Conservation (phyloP, 1,140 invertebrate species). For the Idris sp. region DNA sequence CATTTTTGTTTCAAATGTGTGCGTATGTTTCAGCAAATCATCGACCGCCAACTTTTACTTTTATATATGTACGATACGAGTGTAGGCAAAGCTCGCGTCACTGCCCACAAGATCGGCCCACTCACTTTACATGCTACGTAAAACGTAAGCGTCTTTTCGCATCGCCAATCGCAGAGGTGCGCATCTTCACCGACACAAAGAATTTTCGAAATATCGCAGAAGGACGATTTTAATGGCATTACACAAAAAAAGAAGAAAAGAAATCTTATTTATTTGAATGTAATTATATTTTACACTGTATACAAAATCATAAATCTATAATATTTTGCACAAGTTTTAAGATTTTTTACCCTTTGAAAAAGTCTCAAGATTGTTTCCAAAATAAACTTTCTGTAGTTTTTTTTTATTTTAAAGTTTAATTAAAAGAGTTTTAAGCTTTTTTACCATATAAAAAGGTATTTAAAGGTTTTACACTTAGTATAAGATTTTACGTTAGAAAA, state of each 20-base stretch:
- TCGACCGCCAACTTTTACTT: slow-evolving; percentile 69
- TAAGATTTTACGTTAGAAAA: too few relatives aligned
- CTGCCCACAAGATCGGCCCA: slow-evolving; percentile 66
- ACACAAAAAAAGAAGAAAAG: slow-evolving; percentile 14
- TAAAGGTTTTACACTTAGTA: too few relatives aligned
- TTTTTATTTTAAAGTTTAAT: too few relatives aligned
- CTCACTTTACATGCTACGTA: slow-evolving; percentile 51
- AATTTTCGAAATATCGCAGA: slow-evolving; percentile 44
- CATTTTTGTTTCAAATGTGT: slow-evolving; percentile 26
- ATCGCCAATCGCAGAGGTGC: slow-evolving; percentile 37
- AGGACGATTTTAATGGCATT: slow-evolving; percentile 25
- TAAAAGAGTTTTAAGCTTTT: too few relatives aligned
- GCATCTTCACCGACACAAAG: slow-evolving; percentile 46
- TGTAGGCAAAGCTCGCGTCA: slow-evolving; percentile 66
- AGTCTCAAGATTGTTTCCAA: too few relatives aligned
- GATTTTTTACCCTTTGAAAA: too few relatives aligned
- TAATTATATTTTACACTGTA: too few relatives aligned
- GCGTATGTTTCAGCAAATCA: slow-evolving; percentile 47
- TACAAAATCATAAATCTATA: too few relatives aligned
- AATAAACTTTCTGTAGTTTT: too few relatives aligned
- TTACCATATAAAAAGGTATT: too few relatives aligned
- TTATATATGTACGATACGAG: slow-evolving; percentile 67
- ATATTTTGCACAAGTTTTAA: too few relatives aligned
- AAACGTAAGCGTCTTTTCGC: slow-evolving; percentile 34
- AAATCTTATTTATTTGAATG: neutral